Percentiles rank a stretch among this genome's conserved stretches.
Evolutionary conservation across 2,888 invertebrate species (phyloP).

Genomic region (Portevinia maculata): DNA sequence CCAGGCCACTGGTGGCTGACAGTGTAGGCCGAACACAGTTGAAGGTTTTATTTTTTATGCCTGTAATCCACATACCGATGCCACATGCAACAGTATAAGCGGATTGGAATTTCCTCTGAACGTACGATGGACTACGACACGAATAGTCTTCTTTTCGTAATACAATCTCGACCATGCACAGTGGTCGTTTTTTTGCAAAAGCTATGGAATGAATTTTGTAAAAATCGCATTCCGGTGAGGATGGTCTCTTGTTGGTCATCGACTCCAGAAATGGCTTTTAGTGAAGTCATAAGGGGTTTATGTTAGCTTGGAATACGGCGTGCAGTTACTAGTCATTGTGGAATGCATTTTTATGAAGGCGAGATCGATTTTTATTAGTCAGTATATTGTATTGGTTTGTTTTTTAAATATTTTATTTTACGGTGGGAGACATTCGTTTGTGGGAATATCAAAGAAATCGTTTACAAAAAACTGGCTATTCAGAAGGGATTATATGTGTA

Average conservation of each 20-base stretch:
- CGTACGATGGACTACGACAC: too few species aligned
- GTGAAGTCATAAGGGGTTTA: constrained; percentile 34
- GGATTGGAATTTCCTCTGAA: constrained; percentile 58
- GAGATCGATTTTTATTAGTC: constrained; percentile 45
- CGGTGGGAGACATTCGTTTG: background rate
- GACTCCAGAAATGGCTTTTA: constrained; percentile 10
- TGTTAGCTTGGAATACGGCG: constrained; percentile 36
- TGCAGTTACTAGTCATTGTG: constrained; percentile 40
- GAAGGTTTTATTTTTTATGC: constrained; percentile 36
- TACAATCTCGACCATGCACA: constrained; percentile 10
- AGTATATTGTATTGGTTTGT: background rate
- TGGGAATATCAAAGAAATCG: background rate
- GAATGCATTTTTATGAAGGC: constrained; percentile 42
- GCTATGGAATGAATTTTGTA: constrained; percentile 47
- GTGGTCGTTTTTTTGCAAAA: constrained; percentile 11
- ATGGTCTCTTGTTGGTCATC: constrained; percentile 10
- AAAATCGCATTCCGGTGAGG: constrained; percentile 38
- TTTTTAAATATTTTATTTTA: background rate
- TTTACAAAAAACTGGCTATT: too few species aligned
- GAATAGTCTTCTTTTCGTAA: background rate
- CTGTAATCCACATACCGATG: constrained; percentile 66
- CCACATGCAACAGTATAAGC: constrained; percentile 49
- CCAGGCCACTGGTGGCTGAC: constrained; percentile 37
- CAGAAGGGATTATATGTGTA: too few species aligned
- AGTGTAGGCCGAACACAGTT: constrained; percentile 12